Evolutionary conservation across 2,113 vertebrate species (phyloP).

Genomic region (Natator depressus): DNA sequence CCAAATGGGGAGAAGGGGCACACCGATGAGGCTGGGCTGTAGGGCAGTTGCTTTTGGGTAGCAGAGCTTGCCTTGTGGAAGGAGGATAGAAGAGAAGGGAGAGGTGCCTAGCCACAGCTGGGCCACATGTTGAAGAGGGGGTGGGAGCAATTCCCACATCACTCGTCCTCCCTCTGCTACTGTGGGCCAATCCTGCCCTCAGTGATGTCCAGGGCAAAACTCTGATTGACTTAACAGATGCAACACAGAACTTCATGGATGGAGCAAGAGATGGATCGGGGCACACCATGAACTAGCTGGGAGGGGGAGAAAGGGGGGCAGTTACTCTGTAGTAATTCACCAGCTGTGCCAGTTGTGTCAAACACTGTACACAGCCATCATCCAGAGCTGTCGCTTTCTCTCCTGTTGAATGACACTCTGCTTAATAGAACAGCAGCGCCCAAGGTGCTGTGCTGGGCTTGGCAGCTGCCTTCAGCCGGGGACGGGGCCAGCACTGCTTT

Average conservation of each 20-base stretch:
- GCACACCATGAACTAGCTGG: background rate
- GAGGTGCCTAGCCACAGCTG: background rate
- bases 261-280: background rate
- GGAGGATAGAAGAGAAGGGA: background rate
- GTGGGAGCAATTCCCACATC: background rate
- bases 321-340: background rate
- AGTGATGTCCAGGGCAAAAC: background rate
- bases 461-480: background rate
- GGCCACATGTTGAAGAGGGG: background rate
- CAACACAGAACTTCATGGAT: background rate
- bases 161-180: background rate
- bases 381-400: background rate
- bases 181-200: background rate
- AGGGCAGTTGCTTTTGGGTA: background rate
- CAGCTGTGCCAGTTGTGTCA: background rate
- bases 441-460: background rate
- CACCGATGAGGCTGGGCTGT: background rate
- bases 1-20: background rate
- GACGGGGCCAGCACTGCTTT: background rate
- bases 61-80: background rate
- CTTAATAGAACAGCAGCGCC: background rate
- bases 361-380: background rate
- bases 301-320: background rate
- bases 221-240: background rate
- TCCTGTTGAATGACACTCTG: background rate